These are phyloP conservation scores for Isaurus tuberculatus DNA, from an alignment of 92 coral and sea anemone genomes.

Conservation along the genomic window DNA sequence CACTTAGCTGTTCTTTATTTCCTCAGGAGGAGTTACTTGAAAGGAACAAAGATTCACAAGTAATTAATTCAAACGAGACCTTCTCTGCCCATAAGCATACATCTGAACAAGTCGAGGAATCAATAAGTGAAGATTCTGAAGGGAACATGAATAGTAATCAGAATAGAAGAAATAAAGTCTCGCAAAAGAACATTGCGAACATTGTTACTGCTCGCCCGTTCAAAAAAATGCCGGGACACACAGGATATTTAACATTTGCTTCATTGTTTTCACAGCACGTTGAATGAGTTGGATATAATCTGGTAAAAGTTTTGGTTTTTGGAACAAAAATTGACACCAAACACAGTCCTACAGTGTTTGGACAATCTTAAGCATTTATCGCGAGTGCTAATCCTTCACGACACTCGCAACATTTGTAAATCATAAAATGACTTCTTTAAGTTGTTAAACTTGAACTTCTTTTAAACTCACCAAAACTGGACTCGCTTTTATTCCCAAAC, in stretches of 20 bases:
- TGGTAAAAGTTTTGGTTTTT: too few species aligned
- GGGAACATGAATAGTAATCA: constrained; percentile 49
- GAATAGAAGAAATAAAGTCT: constrained; percentile 33
- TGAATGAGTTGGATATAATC: not conserved
- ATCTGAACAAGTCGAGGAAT: not conserved
- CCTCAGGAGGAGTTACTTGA: not conserved
- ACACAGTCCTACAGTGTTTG: too few species aligned
- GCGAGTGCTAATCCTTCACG: too few species aligned
- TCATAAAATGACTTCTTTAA: too few species aligned
- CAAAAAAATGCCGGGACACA: constrained; percentile 92
- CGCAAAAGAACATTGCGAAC: constrained; percentile 58
- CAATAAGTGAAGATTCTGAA: constrained; percentile 32
- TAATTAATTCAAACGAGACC: not conserved
- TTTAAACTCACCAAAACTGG: too few species aligned
- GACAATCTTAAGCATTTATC: too few species aligned
- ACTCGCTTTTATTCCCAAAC: too few species aligned
- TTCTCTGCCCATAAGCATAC: not conserved
- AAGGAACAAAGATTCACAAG: not conserved
- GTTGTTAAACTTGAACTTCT: too few species aligned
- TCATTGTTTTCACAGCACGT: constrained; percentile 60
- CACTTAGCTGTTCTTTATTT: not conserved
- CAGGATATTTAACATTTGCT: constrained; percentile 95
- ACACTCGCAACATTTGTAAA: too few species aligned
- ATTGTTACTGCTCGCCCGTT: constrained; percentile 78
- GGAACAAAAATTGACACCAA: too few species aligned